phyloP scores from a whole-genome alignment of 2,113 vertebrate genomes.

The Chlorodrepanis virens region DNA sequence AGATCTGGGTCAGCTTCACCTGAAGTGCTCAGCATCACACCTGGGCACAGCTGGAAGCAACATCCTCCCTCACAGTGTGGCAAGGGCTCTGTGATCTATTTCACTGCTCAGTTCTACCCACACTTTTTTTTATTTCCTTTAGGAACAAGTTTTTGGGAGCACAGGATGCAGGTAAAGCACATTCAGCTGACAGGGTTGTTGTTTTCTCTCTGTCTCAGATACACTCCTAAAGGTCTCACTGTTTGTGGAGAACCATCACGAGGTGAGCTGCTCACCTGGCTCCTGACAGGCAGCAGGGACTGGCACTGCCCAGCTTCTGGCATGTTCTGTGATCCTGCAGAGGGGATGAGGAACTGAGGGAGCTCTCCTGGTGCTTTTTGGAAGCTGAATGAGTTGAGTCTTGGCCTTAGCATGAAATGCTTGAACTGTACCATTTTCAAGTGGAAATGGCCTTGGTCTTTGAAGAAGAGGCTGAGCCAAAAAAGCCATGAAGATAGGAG shows the following conservation, averaged over 20 bases:
- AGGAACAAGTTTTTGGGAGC: not conserved
- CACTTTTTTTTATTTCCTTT: accelerated
- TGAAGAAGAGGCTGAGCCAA: not conserved
- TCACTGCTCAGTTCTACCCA: not conserved
- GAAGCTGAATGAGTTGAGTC: not conserved
- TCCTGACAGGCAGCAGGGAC: not conserved
- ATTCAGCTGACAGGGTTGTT: not conserved
- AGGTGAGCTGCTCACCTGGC: not conserved
- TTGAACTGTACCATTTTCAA: not conserved
- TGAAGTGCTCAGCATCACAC: accelerated
- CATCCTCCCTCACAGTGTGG: accelerated
- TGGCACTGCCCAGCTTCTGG: not conserved
- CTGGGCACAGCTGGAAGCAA: not conserved
- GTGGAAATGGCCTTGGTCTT: not conserved
- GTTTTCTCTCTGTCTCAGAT: constrained; percentile 73
- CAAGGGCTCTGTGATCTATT: accelerated
- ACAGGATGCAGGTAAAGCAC: too few species aligned
- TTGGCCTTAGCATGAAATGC: not conserved
- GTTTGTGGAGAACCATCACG: constrained; percentile 76
- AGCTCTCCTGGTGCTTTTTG: not conserved
- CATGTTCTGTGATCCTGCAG: accelerated
- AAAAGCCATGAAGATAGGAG: not conserved
- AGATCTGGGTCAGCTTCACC: accelerated
- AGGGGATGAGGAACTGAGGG: not conserved
- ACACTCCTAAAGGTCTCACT: constrained; percentile 78